Evolutionary conservation across 2,888 invertebrate genomes (phyloP), one percentile per base, ranked within the genome.

Genomic region (Troilus luridus): DNA sequence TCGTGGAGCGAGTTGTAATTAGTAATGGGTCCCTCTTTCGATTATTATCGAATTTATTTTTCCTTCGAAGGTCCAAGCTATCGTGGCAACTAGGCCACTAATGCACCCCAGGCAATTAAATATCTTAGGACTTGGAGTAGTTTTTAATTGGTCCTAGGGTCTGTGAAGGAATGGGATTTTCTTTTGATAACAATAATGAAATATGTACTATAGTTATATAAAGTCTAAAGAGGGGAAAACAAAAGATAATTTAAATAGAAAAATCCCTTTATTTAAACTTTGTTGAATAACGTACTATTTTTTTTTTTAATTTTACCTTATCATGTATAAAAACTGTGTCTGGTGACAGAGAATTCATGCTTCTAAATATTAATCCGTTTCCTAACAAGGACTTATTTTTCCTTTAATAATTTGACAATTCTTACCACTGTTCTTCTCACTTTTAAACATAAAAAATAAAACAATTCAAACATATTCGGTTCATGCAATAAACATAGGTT

Each of bases 41-140:
- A 77, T 77, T 77, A 41, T 77, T 41, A 77, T 77, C 72, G 72
- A 41, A 77, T 77, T 77, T 77, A 41, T 77, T 77, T 77, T 67
- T 77, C 41, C 41, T 41, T 41, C 21, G 17, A 17, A 8, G 27
- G 72, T 41, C 41, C 27, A 77, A 77, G 41, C 41, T 77, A 77
- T 77, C 72, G 72, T 19, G 72, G 72, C 72, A 27, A 67, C 67
- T 67, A 24, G 67, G 14, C 24, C 14, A 77, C 72, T 77, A 77
- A 77, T 77, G 72, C 72, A 77, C 72, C 72, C 41, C 17, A 0
- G 9, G 72, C 72, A 77, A 77, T 77, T 77, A 77, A 77, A 77
- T 77, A 41, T 41, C 72, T 77, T 77, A 77, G 72, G 41, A 41
- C 72, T 77, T 77, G 72, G 72, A 77, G 72, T 77, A 77, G 72